Evolutionary conservation across 1,140 invertebrate species (phyloP), one percentile per base, ranked within the genome.

Genomic region (Ridgeia piscesae): DNA sequence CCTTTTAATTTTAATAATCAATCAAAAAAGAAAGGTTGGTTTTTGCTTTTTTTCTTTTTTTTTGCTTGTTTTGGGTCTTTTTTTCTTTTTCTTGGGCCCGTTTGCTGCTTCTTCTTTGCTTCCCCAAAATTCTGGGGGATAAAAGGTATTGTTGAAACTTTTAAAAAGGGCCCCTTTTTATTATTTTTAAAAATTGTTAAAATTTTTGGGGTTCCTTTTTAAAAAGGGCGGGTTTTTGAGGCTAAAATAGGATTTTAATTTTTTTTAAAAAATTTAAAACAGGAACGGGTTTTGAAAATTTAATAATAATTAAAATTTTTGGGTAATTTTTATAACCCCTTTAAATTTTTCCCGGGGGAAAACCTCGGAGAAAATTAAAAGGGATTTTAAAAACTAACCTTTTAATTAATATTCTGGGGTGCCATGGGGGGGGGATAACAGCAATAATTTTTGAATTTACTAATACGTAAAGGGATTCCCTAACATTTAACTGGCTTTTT

Each of bases 81-180:
- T n/a, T n/a, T n/a, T n/a, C n/a, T n/a, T n/a, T n/a, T n/a, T n/a
- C n/a, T n/a, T n/a, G n/a, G n/a, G n/a, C n/a, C n/a, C n/a, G n/a
- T n/a, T n/a, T n/a, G n/a, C 58, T 94, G 94, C n/a, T 94, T 94
- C 34, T 95, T 92, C 4, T 93, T 34, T 58, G 90, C 89, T n/a
- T 92, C 77, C 27, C 92, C 34, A 92, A n/a, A 34, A 34, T 93
- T 95, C 94, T 48, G 95, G 94, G 89, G 95, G 95, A 31, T 94
- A 33, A 92, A 88, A 33, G 93, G 93, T 92, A 95, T 95, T 42
- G 95, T 95, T 95, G 89, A 77, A 77, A 77, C 2, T n/a, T 9
- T 77, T 77, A 77, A 77, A 77, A 77, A 77, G n/a, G 2, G 0
- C 27, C 11, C 58, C 0, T 17, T 4, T 17, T 21, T 21, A 2